Conservation (phyloP, 2,797 vertebrate species). For the Centroberyx gerrardi region DNA sequence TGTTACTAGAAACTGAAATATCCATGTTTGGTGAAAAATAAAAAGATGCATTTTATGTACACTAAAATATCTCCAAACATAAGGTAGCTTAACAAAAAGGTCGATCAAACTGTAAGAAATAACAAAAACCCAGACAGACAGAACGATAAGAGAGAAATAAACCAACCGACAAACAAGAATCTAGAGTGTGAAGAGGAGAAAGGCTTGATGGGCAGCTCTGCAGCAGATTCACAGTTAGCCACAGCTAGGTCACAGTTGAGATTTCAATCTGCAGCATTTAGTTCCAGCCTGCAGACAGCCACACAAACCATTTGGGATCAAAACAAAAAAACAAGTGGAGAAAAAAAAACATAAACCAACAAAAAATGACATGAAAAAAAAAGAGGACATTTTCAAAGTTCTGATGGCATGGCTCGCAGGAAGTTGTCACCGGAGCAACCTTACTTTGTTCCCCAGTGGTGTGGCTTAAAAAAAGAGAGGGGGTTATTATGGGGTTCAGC, state of each 20-base stretch:
- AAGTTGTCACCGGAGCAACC: constrained; percentile 83
- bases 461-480: constrained; percentile 67
- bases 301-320: constrained; percentile 80
- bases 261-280: constrained; percentile 87
- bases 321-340: constrained; percentile 69
- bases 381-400: constrained; percentile 75
- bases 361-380: constrained; percentile 39
- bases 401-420: constrained; percentile 83
- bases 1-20: constrained; percentile 67
- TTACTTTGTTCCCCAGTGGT: constrained; percentile 79
- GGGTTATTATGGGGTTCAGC: constrained; percentile 70
- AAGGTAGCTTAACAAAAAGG: constrained; percentile 76
- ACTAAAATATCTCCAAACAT: constrained; percentile 68
- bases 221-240: constrained; percentile 90
- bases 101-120: constrained; percentile 72
- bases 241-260: constrained; percentile 89
- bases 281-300: constrained; percentile 84
- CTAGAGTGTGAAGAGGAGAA: constrained; percentile 70
- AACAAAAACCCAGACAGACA: constrained; percentile 51
- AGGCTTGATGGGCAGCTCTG: constrained; percentile 85
- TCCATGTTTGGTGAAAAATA: constrained; percentile 67
- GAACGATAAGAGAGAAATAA: constrained; percentile 63
- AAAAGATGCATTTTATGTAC: constrained; percentile 74
- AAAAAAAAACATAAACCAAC: constrained; percentile 6
- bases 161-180: constrained; percentile 60